Conservation (phyloP, 1,140 invertebrate genomes). For the Anadara kagoshimensis region DNA sequence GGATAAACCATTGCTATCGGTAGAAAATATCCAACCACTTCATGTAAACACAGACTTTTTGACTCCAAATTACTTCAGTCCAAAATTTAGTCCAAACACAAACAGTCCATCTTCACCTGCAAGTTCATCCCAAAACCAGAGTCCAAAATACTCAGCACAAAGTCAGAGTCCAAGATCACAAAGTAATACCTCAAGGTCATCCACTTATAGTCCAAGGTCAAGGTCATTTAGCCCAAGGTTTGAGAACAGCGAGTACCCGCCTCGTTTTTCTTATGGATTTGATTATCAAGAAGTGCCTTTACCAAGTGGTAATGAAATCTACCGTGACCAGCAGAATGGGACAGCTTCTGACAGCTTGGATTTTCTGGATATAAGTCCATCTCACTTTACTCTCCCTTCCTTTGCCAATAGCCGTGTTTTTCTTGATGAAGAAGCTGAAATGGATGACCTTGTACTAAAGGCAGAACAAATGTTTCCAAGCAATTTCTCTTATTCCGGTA, state of each 20-base stretch:
- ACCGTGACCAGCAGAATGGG: too few species aligned
- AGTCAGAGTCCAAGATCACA: neutral
- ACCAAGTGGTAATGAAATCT: too few species aligned
- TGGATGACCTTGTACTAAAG: slow-evolving; percentile 53
- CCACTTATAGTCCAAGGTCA: too few species aligned
- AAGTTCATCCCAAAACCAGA: slow-evolving; percentile 7
- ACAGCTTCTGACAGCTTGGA: slow-evolving; percentile 22
- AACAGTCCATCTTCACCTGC: neutral
- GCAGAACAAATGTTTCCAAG: slow-evolving; percentile 52
- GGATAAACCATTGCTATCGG: neutral
- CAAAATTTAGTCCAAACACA: too few species aligned
- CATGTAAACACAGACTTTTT: neutral
- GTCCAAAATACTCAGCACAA: slow-evolving; percentile 6
- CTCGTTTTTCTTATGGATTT: too few species aligned
- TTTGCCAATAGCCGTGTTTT: slow-evolving; percentile 30
- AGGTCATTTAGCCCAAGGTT: too few species aligned
- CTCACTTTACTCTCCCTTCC: slow-evolving; percentile 36
- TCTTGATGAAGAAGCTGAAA: slow-evolving; percentile 51
- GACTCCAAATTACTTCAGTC: too few species aligned
- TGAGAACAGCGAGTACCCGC: too few species aligned
- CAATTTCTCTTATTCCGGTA: slow-evolving; percentile 57
- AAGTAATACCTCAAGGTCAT: too few species aligned
- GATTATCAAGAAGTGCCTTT: too few species aligned
- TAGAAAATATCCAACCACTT: slow-evolving; percentile 3
- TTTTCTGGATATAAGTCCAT: slow-evolving; percentile 36